Evolutionary conservation across 2,797 vertebrate genomes (phyloP).

Genomic region (Argentina silus): DNA sequence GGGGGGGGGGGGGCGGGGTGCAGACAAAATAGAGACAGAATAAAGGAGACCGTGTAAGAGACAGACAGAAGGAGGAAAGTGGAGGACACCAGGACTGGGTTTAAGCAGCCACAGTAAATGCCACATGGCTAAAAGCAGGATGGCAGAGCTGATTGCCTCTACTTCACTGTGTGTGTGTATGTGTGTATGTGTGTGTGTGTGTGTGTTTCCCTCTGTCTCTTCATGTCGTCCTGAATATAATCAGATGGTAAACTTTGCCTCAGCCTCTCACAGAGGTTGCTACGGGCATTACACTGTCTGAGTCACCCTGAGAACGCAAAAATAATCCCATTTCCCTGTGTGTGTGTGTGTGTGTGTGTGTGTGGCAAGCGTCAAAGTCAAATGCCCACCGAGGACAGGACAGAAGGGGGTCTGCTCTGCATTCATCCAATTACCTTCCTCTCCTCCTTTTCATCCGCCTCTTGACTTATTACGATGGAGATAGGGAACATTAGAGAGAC

Average conservation of each 20-base stretch:
- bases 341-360: not conserved
- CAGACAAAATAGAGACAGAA: no score
- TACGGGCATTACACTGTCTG: not conserved
- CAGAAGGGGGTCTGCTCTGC: not conserved
- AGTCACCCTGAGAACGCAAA: not conserved
- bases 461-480: not conserved
- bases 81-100: not conserved
- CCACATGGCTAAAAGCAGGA: not conserved
- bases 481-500: slow-evolving; percentile 1
- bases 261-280: no score
- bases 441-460: not conserved
- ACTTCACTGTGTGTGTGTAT: not conserved
- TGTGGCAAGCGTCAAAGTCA: slow-evolving; percentile 3
- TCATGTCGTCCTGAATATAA: no score
- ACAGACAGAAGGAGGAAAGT: not conserved
- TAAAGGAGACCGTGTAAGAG: not conserved
- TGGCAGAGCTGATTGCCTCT: not conserved
- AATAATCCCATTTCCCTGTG: not conserved
- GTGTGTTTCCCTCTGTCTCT: not conserved
- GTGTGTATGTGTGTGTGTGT: no score
- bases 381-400: not conserved
- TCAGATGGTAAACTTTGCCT: no score
- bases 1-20: no score
- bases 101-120: not conserved
- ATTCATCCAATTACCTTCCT: not conserved